phyloP scores from a whole-genome alignment of 2,888 invertebrate genomes.

The Microctonus brassicae region DNA sequence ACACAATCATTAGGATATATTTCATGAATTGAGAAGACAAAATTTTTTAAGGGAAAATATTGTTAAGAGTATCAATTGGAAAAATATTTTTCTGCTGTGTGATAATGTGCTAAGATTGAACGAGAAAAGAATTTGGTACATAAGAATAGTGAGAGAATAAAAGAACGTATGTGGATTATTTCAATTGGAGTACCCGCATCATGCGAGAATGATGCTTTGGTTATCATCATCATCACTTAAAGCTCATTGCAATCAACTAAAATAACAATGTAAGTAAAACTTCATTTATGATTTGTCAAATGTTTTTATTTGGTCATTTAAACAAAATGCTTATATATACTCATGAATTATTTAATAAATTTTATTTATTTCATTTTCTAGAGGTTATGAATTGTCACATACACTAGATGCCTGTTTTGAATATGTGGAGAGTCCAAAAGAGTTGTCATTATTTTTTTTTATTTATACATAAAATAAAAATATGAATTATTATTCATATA shows the following conservation, averaged over 20 bases:
- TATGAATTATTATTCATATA: too few relatives aligned
- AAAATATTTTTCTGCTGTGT: neutral
- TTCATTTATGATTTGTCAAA: neutral
- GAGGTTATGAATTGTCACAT: neutral
- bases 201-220: conserved; percentile 17
- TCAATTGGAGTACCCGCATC: conserved; percentile 28
- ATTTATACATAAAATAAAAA: too few relatives aligned
- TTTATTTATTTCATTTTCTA: neutral
- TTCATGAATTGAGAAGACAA: conserved; percentile 10
- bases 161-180: conserved; percentile 10
- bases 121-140: neutral
- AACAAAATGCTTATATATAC: too few relatives aligned
- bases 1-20: conserved; percentile 25
- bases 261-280: conserved; percentile 12
- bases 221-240: too few relatives aligned
- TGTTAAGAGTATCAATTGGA: neutral
- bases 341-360: neutral
- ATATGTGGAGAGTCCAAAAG: neutral
- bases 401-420: neutral
- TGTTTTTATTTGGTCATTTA: neutral
- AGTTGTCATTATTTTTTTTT: neutral
- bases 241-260: neutral
- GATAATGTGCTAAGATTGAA: neutral
- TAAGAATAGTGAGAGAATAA: neutral
- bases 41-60: neutral